Evolutionary conservation across 2,113 vertebrate genomes (phyloP).

Genomic region (Ploceus nigricollis): DNA sequence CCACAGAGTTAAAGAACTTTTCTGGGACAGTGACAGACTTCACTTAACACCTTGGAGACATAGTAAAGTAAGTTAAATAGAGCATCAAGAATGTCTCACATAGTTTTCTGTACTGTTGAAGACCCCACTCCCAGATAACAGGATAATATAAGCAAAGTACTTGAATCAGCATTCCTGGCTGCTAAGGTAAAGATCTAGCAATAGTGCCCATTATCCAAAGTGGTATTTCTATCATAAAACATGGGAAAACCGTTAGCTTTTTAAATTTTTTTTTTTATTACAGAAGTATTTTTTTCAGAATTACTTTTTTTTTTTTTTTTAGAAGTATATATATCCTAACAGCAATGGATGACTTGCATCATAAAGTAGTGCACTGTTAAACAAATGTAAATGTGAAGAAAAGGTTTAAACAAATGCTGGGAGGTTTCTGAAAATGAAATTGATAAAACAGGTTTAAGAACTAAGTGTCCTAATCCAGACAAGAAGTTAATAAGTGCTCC

Average conservation of each 20-base stretch:
- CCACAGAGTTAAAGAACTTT: neutral
- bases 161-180: neutral
- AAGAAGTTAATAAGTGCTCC: neutral
- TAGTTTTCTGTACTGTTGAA: slow-evolving; percentile 6
- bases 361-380: neutral
- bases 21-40: slow-evolving; percentile 48
- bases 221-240: neutral
- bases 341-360: neutral
- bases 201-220: neutral
- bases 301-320: neutral
- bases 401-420: neutral
- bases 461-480: neutral
- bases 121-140: neutral
- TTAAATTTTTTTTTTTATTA: neutral
- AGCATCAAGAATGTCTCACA: slow-evolving; percentile 37
- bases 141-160: neutral
- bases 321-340: neutral
- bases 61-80: slow-evolving; percentile 35
- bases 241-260: neutral
- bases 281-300: neutral
- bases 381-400: neutral
- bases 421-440: neutral
- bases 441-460: neutral
- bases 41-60: slow-evolving; percentile 44
- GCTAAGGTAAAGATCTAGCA: neutral